phyloP scores from a whole-genome alignment of 2,888 invertebrate species.

The Phasia obesa region DNA sequence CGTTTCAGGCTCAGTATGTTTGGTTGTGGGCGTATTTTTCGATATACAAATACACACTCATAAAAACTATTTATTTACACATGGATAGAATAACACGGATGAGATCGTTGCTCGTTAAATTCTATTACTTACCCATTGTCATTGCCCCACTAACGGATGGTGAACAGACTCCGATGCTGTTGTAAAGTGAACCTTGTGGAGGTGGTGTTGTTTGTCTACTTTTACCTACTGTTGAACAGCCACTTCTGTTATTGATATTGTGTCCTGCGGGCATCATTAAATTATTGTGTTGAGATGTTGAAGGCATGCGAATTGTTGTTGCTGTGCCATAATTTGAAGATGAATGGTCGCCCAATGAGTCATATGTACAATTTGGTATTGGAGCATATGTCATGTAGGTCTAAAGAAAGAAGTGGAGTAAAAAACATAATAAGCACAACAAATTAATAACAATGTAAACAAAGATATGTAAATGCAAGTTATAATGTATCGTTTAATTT shows the following conservation, averaged over 20 bases:
- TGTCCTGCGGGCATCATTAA: constrained; percentile 73
- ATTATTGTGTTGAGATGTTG: constrained; percentile 75
- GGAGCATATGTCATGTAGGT: constrained; percentile 81
- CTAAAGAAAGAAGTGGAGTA: constrained; percentile 55
- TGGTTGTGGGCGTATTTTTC: too few relatives aligned
- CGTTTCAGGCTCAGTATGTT: not conserved
- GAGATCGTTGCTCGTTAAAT: not conserved
- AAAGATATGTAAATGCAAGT: constrained; percentile 35
- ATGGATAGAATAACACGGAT: too few relatives aligned
- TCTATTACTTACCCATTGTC: constrained; percentile 78
- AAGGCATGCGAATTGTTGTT: constrained; percentile 80
- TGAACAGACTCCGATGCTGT: constrained; percentile 76
- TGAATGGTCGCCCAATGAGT: constrained; percentile 75
- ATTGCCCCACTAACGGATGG: constrained; percentile 77
- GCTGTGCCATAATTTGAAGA: constrained; percentile 77
- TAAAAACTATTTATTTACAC: not conserved
- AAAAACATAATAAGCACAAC: constrained; percentile 26
- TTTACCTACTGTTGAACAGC: constrained; percentile 59
- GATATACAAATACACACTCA: not conserved
- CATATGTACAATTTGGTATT: constrained; percentile 79
- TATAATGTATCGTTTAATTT: constrained; percentile 28
- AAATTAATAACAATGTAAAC: constrained; percentile 48
- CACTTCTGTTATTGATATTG: constrained; percentile 55
- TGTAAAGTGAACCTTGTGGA: constrained; percentile 77
- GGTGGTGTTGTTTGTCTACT: constrained; percentile 76